These are phyloP conservation scores for Andrena chrysosceles DNA, from an alignment of 2,888 invertebrate species.

Conservation along the genomic window DNA sequence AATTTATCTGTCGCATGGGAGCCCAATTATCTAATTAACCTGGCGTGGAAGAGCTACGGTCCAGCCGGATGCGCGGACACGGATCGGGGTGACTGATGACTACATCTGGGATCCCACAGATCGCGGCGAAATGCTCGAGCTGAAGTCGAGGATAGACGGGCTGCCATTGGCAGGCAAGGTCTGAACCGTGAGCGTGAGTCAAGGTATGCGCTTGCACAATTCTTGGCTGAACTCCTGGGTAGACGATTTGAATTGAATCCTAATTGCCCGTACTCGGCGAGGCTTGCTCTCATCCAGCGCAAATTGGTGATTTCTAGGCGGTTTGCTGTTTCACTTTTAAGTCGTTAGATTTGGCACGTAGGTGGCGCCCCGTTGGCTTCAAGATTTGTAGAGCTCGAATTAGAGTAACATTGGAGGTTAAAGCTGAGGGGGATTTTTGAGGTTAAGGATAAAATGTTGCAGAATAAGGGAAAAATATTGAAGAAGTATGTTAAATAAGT, in stretches of 20 bases:
- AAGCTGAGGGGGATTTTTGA: no score
- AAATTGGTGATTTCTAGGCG: no score
- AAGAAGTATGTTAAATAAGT: no score
- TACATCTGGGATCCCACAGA: constrained; percentile 4
- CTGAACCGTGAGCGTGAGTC: constrained; percentile 35
- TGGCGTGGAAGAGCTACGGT: background rate
- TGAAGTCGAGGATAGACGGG: background rate
- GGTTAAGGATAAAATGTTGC: no score
- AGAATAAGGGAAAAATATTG: no score
- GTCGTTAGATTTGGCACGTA: no score
- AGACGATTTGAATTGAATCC: constrained; percentile 17
- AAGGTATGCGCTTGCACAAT: constrained; percentile 61
- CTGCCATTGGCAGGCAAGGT: background rate
- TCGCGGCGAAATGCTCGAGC: background rate
- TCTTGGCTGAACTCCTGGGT: constrained; percentile 17
- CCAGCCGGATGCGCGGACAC: background rate
- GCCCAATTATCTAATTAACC: constrained; percentile 20
- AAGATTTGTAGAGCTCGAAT: no score
- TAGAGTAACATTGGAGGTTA: no score
- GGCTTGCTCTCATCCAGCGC: background rate
- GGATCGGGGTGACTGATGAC: background rate
- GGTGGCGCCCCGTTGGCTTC: no score
- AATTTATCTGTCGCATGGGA: constrained; percentile 26
- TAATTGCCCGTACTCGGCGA: background rate
- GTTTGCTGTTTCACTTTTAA: no score